Evolutionary conservation across 1,140 invertebrate genomes (phyloP), one percentile per base, ranked within the genome.

Genomic region (Druon quercuslanigerum): DNA sequence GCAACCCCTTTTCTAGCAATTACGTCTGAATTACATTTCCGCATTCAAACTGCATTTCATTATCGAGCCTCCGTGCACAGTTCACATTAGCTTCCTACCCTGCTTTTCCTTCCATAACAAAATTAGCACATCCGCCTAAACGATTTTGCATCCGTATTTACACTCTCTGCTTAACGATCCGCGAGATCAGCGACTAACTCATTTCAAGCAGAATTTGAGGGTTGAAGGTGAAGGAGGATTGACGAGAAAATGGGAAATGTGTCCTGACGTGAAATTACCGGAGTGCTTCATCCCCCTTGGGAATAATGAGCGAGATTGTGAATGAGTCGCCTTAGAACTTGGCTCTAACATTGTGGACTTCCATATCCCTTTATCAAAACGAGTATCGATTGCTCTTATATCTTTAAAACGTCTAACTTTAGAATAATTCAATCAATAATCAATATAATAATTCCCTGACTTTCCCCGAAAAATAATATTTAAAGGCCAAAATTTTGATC

Each of bases 231-330:
- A 50, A 33, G 57, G 56, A 72, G 70, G 73, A 25, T 73, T 76
- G 76, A 72, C 75, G 50, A 51, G 51, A 75, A 52, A 76, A 66
- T 16, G 73, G 19, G 51, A 51, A 51, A 57, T 70, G 46, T 56
- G 70, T 76, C 54, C 66, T 70, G 73, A 72, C 72, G 75, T 70
- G 79, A 84, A 83, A 85, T 85, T 85, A 84, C 82, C 79, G 72
- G 66, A 80, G 74, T 77, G 74, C 79, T 82, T 33, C 51, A 76
- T 75, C 76, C 72, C 83, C 76, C 78, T 51, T 60, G 79, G 78
- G 80, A 82, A 76, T 83, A 83, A 86, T 83, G 78, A 86, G 76
- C 83, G 20, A 52, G 71, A 73, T 76, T 75, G 79, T 81, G 77
- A 85, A 84, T 77, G 82, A 82, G 81, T 73, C n/a, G 60, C 40